Evolutionary conservation across 2,888 invertebrate species (phyloP).

Genomic region (Callyntrura sp.): DNA sequence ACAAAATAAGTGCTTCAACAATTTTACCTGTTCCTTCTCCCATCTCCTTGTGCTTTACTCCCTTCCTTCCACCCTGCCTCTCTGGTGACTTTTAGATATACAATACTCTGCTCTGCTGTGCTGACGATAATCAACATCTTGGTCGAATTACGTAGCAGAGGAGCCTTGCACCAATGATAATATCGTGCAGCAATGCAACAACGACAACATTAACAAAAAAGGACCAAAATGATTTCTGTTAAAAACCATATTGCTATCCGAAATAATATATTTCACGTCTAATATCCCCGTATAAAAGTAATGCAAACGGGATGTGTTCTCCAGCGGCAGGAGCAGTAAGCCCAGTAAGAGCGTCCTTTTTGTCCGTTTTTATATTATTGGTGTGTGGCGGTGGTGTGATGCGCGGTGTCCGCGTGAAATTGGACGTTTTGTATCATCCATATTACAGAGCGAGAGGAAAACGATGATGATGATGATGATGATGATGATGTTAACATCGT

Average conservation of each 20-base stretch:
- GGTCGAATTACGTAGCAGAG: conserved; percentile 38
- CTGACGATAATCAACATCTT: conserved; percentile 73
- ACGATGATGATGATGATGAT: conserved; percentile 63
- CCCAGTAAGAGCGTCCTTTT: too few relatives aligned
- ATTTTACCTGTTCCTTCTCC: conserved; percentile 51
- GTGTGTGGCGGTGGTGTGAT: conserved; percentile 10
- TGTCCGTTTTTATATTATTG: conserved; percentile 29
- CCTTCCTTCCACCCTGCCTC: neutral
- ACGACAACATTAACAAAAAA: conserved; percentile 54
- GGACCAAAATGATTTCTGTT: conserved; percentile 44
- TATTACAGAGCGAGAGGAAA: conserved; percentile 2
- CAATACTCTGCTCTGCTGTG: neutral
- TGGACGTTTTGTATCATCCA: conserved; percentile 67
- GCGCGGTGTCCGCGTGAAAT: conserved; percentile 70
- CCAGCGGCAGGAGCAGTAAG: conserved; percentile 18
- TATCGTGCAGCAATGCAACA: neutral
- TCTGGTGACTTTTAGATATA: conserved; percentile 15
- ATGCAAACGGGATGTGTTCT: conserved; percentile 1
- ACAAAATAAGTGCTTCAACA: conserved; percentile 29
- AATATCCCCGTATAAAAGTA: conserved; percentile 10
- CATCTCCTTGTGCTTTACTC: conserved; percentile 10
- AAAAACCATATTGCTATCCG: neutral
- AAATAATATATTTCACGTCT: neutral
- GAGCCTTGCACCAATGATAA: conserved; percentile 32
- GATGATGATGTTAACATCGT: conserved; percentile 68